Conservation (phyloP, 2,113 vertebrate species). For the Seriola dumerili region DNA sequence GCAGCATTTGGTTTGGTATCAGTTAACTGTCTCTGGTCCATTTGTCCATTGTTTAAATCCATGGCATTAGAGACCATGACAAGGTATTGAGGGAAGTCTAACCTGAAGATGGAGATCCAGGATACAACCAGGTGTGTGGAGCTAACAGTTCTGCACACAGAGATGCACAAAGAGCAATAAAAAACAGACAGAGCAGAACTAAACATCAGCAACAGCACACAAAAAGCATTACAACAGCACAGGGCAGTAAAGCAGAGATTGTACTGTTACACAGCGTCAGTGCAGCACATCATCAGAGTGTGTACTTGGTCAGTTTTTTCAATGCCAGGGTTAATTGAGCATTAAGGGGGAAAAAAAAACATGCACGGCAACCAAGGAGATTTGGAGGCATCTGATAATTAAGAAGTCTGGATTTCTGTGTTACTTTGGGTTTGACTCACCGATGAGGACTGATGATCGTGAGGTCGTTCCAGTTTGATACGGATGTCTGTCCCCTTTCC, state of each 20-base stretch:
- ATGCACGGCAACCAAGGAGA: neutral
- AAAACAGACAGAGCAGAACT: conserved; percentile 4
- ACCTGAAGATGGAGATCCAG: conserved; percentile 86
- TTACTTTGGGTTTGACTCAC: conserved; percentile 76
- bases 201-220: conserved; percentile 5
- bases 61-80: neutral
- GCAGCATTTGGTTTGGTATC: conserved; percentile 10
- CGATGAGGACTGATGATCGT: conserved; percentile 83
- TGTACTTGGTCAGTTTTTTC: neutral
- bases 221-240: neutral
- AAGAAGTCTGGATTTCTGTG: neutral
- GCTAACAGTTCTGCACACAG: conserved; percentile 89
- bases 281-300: neutral
- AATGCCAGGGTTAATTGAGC: neutral
- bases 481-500: conserved; percentile 88
- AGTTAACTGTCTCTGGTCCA: neutral
- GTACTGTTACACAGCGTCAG: neutral
- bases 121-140: conserved; percentile 63
- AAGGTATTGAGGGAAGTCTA: conserved; percentile 47
- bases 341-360: neutral
- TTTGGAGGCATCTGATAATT: neutral
- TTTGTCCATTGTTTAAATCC: conserved; percentile 5
- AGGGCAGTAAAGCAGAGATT: neutral
- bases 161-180: conserved; percentile 31
- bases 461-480: conserved; percentile 89